These are phyloP conservation scores for Trichonephila clavata DNA, from an alignment of 1,140 invertebrate species.

Conservation along the genomic window DNA sequence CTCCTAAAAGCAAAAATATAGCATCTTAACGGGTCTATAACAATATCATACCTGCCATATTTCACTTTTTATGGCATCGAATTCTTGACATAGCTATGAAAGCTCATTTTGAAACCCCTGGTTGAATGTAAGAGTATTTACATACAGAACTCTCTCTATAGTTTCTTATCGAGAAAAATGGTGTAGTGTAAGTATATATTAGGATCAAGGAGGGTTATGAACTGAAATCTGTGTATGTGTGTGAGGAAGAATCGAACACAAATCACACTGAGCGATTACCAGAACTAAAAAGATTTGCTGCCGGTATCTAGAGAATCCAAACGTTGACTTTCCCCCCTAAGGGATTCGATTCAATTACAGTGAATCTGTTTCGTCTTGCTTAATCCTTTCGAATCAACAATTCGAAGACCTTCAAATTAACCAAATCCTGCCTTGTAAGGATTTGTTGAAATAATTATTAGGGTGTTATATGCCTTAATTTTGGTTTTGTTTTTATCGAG, in stretches of 20 bases:
- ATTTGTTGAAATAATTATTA: not conserved
- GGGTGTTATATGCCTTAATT: not conserved
- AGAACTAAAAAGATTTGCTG: not conserved
- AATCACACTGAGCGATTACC: conserved; percentile 19
- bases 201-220: conserved; percentile 37
- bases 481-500: not conserved
- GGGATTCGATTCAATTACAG: not conserved
- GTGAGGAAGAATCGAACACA: not conserved
- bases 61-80: conserved; percentile 67
- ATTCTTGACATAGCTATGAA: conserved; percentile 63
- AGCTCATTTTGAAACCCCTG: conserved; percentile 16
- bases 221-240: not conserved
- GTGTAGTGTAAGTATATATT: conserved; percentile 47
- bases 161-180: conserved; percentile 44
- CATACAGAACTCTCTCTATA: conserved; percentile 57
- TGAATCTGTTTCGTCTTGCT: not conserved
- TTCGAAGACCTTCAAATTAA: conserved; percentile 18
- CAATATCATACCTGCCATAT: conserved; percentile 72
- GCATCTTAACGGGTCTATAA: conserved; percentile 68
- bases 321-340: not conserved
- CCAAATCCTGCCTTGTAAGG: not conserved
- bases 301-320: not conserved
- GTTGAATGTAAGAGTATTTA: conserved; percentile 55
- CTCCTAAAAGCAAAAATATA: conserved; percentile 71
- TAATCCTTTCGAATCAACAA: conserved; percentile 21